A percentile compares a stretch with the other conserved stretches of the same genome.
These are phyloP conservation scores for Smutsia temminckii DNA, from an alignment of 2,797 vertebrate species.

Conservation along the genomic window DNA sequence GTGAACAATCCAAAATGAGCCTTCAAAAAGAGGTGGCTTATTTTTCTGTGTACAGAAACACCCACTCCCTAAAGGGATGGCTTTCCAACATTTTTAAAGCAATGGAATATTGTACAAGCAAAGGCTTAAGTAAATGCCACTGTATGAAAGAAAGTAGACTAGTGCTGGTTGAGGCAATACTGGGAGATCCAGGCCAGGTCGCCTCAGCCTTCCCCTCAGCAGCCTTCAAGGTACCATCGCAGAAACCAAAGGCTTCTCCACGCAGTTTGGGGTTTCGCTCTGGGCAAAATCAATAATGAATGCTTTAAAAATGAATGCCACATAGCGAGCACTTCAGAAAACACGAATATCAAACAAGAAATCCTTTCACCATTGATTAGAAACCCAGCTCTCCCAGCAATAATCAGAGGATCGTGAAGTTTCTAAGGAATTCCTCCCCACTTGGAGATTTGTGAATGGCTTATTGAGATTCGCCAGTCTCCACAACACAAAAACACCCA, in stretches of 20 bases:
- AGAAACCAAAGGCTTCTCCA: not conserved
- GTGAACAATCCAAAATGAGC: constrained; percentile 17
- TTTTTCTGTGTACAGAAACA: not conserved
- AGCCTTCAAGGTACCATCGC: not conserved
- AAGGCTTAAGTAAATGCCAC: not conserved
- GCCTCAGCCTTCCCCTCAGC: not conserved
- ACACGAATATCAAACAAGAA: constrained; percentile 7
- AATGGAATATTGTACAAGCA: constrained; percentile 6
- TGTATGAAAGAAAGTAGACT: not conserved
- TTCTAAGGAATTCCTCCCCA: not conserved
- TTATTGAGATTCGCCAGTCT: not conserved
- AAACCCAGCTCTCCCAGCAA: not conserved
- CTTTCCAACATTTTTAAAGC: constrained; percentile 21
- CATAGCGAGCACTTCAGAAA: not conserved
- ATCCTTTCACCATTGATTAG: not conserved
- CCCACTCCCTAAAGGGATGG: not conserved
- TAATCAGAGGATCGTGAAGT: not conserved
- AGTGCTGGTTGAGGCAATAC: not conserved
- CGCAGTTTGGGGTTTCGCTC: not conserved
- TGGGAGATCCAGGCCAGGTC: accelerated
- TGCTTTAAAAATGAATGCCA: constrained; percentile 47
- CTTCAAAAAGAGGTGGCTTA: constrained; percentile 50
- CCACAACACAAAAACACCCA: not conserved
- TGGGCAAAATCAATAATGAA: constrained; percentile 39
- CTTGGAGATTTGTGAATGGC: not conserved